Evolutionary conservation across 2,888 invertebrate genomes (phyloP), one percentile per base, ranked within the genome.

Genomic region (Orthosia cruda): DNA sequence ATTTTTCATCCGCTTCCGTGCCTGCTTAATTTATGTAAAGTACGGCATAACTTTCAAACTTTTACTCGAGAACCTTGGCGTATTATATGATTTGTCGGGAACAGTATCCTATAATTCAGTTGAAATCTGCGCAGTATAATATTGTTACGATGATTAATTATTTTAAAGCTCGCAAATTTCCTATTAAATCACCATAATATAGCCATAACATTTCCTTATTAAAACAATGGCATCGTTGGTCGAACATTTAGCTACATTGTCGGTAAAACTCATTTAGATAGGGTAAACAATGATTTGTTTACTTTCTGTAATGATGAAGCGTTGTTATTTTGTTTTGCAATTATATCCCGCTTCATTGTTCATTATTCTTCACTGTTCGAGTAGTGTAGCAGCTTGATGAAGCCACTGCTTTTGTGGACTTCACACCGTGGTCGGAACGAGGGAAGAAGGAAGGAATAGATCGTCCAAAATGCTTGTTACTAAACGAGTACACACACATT

Each of bases 241-340:
- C 26, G 49, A 78, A 67, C 45, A 13, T 59, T 67, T 58, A 13
- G 74, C 49, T 55, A 81, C 80, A 77, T 61, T 73, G 78, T 82
- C 47, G n/a, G 57, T 64, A 23, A 74, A 77, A 83, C 71, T 84
- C 77, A 83, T 84, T 77, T 74, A 77, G 77, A 67, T 64, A 70
- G 40, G 65, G 71, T 63, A 81, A 84, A 83, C 74, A 77, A 63
- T 64, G 13, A 20, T 16, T 55, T 84, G 81, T 84, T 81, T 84
- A 70, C 84, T 70, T 74, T 72, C 50, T 69, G 71, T 70, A 68
- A 57, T 64, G 67, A 57, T 81, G 67, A 79, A 72, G 77, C 71
- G 26, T 20, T 76, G 49, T 55, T 81, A 55, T 67, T 62, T 50
- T 55, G 54, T 20, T 50, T 16, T 61, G 18, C n/a, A 13, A 69